phyloP scores from a whole-genome alignment of 1,140 invertebrate species.

The Amphibalanus amphitrite region DNA sequence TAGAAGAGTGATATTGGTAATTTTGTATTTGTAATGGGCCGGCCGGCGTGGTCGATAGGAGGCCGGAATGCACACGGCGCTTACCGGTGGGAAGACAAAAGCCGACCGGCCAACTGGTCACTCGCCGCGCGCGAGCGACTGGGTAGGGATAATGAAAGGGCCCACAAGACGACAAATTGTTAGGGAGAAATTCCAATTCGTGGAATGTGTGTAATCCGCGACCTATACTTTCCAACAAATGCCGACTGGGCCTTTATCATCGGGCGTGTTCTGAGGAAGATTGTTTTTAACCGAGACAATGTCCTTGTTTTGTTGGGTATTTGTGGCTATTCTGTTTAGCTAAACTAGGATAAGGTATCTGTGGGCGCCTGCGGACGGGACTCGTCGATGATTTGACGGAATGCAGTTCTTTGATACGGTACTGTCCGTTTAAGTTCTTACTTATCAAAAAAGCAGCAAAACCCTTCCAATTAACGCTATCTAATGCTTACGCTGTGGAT shows the following conservation, averaged over 20 bases:
- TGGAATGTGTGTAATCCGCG: background rate
- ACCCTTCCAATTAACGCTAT: no score
- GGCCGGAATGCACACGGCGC: background rate
- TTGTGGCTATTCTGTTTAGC: no score
- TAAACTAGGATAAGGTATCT: no score
- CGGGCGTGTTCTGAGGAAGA: background rate
- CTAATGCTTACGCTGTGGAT: no score
- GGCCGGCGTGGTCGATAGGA: background rate
- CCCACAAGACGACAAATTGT: background rate
- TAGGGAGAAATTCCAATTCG: background rate
- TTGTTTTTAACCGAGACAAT: background rate
- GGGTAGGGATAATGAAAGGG: background rate
- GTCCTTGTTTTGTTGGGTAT: no score
- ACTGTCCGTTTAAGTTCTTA: no score
- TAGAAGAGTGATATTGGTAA: constrained; percentile 6
- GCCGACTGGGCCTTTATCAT: background rate
- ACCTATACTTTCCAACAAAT: background rate
- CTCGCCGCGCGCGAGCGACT: background rate
- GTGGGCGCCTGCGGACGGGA: no score
- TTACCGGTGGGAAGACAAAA: background rate
- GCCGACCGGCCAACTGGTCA: background rate
- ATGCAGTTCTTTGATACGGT: no score
- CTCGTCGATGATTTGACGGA: no score
- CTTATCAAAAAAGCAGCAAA: no score
- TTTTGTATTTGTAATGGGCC: constrained; percentile 3